phyloP scores from a whole-genome alignment of 2,888 invertebrate species.

The Lagria hirta region DNA sequence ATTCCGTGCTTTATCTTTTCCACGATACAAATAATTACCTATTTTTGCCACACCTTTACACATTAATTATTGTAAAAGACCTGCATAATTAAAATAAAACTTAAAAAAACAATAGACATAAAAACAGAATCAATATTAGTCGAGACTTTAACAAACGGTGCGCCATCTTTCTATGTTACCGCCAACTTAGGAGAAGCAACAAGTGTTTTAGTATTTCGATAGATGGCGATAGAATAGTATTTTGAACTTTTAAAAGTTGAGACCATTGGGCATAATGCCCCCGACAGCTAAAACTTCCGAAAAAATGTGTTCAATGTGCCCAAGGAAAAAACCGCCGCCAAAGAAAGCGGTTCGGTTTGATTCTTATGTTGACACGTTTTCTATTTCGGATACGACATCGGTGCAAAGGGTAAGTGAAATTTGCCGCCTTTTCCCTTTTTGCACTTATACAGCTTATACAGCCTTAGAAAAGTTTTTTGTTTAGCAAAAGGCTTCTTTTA shows the following conservation, averaged over 20 bases:
- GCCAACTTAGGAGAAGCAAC: slow-evolving; percentile 3
- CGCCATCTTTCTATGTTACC: slow-evolving; percentile 17
- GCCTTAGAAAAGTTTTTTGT: too few species aligned
- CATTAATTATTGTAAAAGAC: too few species aligned
- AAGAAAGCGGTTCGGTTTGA: slow-evolving; percentile 65
- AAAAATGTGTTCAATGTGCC: slow-evolving; percentile 64
- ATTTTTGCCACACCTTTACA: too few species aligned
- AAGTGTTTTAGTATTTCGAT: not conserved
- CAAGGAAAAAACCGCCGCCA: slow-evolving; percentile 57
- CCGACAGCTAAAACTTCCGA: slow-evolving; percentile 52
- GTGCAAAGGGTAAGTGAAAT: slow-evolving; percentile 38
- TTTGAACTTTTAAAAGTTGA: slow-evolving; percentile 8
- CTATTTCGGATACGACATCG: slow-evolving; percentile 56
- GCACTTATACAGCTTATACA: too few species aligned
- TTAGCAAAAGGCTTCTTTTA: too few species aligned
- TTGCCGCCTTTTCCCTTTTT: slow-evolving; percentile 22
- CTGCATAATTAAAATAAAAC: too few species aligned
- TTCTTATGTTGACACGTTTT: slow-evolving; percentile 64
- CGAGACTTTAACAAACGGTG: too few species aligned
- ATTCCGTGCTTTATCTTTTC: too few species aligned
- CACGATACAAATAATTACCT: too few species aligned
- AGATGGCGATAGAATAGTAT: slow-evolving; percentile 12
- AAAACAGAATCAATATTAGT: too few species aligned
- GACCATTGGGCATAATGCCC: slow-evolving; percentile 52
- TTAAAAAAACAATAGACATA: too few species aligned